A percentile compares a stretch with the other conserved stretches of the same genome.
phyloP scores from a whole-genome alignment of 2,797 vertebrate genomes.

The Bovichtus diacanthus region DNA sequence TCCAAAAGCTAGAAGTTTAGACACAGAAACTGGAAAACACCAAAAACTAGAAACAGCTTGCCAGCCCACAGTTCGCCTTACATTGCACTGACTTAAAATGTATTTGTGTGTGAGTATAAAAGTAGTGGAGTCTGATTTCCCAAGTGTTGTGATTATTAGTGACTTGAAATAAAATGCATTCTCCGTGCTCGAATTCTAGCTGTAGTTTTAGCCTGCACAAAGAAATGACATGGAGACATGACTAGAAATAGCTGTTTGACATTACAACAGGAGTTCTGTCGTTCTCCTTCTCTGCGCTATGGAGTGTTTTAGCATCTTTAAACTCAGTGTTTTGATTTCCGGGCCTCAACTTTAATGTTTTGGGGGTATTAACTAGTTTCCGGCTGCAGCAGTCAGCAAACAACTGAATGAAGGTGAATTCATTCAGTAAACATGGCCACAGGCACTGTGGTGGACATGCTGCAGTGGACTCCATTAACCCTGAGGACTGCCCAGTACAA shows the following conservation, averaged over 20 bases:
- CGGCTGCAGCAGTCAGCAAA: not conserved
- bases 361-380: not conserved
- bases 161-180: no score
- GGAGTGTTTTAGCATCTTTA: not conserved
- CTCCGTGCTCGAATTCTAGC: no score
- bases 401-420: not conserved
- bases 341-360: not conserved
- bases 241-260: not conserved
- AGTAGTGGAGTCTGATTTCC: not conserved
- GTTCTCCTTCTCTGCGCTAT: not conserved
- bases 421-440: not conserved
- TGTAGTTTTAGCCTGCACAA: not conserved
- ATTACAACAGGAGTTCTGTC: not conserved
- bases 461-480: constrained; percentile 3
- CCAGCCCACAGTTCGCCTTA: not conserved
- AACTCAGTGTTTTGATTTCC: not conserved
- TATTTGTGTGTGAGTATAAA: no score
- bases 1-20: not conserved
- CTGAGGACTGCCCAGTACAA: not conserved
- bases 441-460: not conserved
- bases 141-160: not conserved
- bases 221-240: no score
- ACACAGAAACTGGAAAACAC: not conserved
- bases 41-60: not conserved
- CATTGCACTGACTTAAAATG: not conserved